Evolutionary conservation across 2,888 invertebrate species (phyloP).

Genomic region (Helicoverpa assulta): DNA sequence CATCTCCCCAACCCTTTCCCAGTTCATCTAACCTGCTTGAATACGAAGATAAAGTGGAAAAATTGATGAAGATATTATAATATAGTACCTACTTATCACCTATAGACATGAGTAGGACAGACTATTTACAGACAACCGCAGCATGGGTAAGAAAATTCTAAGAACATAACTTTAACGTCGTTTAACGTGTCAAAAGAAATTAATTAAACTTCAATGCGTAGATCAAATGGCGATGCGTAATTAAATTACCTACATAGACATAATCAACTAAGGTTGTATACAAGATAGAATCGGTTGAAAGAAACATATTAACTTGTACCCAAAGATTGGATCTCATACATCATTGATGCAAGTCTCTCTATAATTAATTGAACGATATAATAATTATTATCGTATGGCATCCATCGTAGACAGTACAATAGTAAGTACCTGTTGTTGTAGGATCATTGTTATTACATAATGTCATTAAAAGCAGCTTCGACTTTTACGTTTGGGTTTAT

Average conservation of each 20-base stretch:
- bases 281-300: conserved; percentile 26
- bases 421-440: neutral
- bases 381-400: conserved; percentile 33
- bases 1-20: no score
- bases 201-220: neutral
- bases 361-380: conserved; percentile 49
- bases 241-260: conserved; percentile 21
- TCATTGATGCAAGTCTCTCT: conserved; percentile 35
- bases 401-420: conserved; percentile 23
- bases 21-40: neutral
- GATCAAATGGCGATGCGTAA: conserved; percentile 12
- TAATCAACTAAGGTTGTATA: neutral
- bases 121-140: neutral
- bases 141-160: neutral
- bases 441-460: conserved; percentile 7
- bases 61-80: no score
- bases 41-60: no score
- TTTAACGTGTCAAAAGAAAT: neutral
- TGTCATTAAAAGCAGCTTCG: conserved; percentile 32
- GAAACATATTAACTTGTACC: conserved; percentile 48
- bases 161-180: neutral
- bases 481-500: conserved; percentile 46
- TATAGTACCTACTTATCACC: no score
- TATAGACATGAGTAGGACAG: neutral
- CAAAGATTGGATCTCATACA: conserved; percentile 46